Evolutionary conservation across 2,888 invertebrate species (phyloP).

Genomic region (Athetis lepigone): DNA sequence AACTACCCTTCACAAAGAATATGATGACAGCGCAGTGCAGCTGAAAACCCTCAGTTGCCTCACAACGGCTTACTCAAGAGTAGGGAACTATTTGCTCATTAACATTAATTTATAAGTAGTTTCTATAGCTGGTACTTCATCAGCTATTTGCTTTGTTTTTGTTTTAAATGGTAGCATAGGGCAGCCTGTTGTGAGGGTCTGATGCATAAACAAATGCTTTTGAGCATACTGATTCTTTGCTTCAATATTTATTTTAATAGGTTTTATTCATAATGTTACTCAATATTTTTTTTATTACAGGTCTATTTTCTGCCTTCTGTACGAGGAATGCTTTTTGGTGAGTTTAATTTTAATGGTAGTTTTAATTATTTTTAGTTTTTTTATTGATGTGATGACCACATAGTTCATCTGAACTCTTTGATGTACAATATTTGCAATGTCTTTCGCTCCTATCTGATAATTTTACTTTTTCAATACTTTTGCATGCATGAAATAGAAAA

Average conservation of each 20-base stretch:
- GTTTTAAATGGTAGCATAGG: constrained; percentile 80
- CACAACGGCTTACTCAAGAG: constrained; percentile 70
- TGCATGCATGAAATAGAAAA: fast-evolving
- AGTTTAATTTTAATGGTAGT: constrained; percentile 1
- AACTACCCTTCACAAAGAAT: constrained; percentile 17
- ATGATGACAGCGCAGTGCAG: constrained; percentile 89
- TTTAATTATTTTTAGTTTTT: neutral
- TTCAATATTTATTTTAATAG: fast-evolving
- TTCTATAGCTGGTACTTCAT: constrained; percentile 21
- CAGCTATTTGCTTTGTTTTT: constrained; percentile 52
- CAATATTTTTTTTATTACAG: constrained; percentile 31
- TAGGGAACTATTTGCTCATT: constrained; percentile 71
- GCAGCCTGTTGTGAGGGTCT: constrained; percentile 80
- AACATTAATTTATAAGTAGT: constrained; percentile 10
- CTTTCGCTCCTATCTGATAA: constrained; percentile 90
- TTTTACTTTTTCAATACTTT: fast-evolving
- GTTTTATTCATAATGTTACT: neutral
- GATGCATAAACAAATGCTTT: constrained; percentile 77
- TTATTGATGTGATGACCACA: constrained; percentile 69
- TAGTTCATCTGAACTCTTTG: constrained; percentile 81
- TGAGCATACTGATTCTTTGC: constrained; percentile 75
- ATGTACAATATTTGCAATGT: constrained; percentile 77
- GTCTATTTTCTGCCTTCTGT: constrained; percentile 9
- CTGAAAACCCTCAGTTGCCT: constrained; percentile 84
- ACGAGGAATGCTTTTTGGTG: constrained; percentile 1